These are phyloP conservation scores for Gastrophysa polygoni DNA, from an alignment of 2,888 invertebrate genomes.

Conservation along the genomic window DNA sequence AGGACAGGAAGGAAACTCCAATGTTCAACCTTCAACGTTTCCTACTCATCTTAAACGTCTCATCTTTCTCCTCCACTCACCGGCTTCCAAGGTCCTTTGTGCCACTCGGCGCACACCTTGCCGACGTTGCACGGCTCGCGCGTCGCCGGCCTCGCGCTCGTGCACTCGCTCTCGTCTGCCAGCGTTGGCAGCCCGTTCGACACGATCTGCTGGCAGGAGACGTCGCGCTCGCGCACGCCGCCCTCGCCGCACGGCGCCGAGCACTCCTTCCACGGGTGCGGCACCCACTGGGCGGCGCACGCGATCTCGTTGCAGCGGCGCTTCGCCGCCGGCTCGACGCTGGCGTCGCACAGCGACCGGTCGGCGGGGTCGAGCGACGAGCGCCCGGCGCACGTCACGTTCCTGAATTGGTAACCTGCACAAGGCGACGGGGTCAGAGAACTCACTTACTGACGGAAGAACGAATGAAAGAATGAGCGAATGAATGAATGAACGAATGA, in stretches of 20 bases:
- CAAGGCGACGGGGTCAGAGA: too few species aligned
- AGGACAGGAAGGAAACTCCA: too few species aligned
- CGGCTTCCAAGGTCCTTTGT: slow-evolving; percentile 87
- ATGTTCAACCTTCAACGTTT: too few species aligned
- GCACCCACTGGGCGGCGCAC: slow-evolving; percentile 83
- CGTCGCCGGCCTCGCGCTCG: slow-evolving; percentile 70
- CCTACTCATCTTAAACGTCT: too few species aligned
- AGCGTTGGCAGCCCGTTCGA: slow-evolving; percentile 72
- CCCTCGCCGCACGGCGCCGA: slow-evolving; percentile 81
- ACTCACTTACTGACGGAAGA: too few species aligned
- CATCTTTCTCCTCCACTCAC: slow-evolving; percentile 61
- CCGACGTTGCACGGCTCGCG: slow-evolving; percentile 77
- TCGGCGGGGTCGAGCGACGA: slow-evolving; percentile 74
- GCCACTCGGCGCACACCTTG: slow-evolving; percentile 84
- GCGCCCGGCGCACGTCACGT: slow-evolving; percentile 80
- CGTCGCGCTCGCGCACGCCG: slow-evolving; percentile 71
- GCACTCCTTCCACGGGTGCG: slow-evolving; percentile 80
- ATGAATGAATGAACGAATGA: too few species aligned
- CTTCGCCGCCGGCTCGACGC: slow-evolving; percentile 71
- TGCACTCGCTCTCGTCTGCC: slow-evolving; percentile 77
- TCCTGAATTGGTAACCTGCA: slow-evolving; percentile 78
- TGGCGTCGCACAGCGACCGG: slow-evolving; percentile 78
- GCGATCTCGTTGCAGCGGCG: slow-evolving; percentile 76
- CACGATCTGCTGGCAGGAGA: slow-evolving; percentile 82
- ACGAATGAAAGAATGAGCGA: too few species aligned